Evolutionary conservation across 2,113 vertebrate species (phyloP).

Genomic region (Morone chrysops): DNA sequence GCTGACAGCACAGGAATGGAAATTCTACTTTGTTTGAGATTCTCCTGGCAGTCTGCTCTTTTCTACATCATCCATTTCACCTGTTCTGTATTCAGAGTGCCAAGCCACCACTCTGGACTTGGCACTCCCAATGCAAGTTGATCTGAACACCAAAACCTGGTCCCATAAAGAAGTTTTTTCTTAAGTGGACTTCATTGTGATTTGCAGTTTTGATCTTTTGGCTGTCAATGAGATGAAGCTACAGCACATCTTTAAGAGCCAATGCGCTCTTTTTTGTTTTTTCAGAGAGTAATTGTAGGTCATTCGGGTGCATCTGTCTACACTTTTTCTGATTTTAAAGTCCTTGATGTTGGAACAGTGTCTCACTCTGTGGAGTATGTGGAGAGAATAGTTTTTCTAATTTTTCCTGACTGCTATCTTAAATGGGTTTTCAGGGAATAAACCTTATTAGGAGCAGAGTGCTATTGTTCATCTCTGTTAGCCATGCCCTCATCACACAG

Average conservation of each 20-base stretch:
- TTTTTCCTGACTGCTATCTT: not conserved
- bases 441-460: not conserved
- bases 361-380: not conserved
- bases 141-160: not conserved
- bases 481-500: not conserved
- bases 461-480: not conserved
- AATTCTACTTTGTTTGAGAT: slow-evolving; percentile 58
- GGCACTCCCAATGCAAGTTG: slow-evolving; percentile 7
- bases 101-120: slow-evolving; percentile 35
- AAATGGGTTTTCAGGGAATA: not conserved
- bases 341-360: not conserved
- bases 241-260: not conserved
- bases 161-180: slow-evolving; percentile 11
- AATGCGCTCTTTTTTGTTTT: not conserved
- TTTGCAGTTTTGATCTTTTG: not conserved
- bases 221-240: not conserved
- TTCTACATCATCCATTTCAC: slow-evolving; percentile 40
- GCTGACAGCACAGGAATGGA: slow-evolving; percentile 45
- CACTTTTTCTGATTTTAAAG: not conserved
- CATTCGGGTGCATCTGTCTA: slow-evolving; percentile 8
- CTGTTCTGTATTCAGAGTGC: slow-evolving; percentile 35
- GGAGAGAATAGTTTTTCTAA: not conserved
- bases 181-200: slow-evolving; percentile 12
- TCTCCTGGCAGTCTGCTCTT: slow-evolving; percentile 53
- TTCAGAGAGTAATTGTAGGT: not conserved